Evolutionary conservation across 2,113 vertebrate species (phyloP).

Genomic region (Tricholaema leucomelas): DNA sequence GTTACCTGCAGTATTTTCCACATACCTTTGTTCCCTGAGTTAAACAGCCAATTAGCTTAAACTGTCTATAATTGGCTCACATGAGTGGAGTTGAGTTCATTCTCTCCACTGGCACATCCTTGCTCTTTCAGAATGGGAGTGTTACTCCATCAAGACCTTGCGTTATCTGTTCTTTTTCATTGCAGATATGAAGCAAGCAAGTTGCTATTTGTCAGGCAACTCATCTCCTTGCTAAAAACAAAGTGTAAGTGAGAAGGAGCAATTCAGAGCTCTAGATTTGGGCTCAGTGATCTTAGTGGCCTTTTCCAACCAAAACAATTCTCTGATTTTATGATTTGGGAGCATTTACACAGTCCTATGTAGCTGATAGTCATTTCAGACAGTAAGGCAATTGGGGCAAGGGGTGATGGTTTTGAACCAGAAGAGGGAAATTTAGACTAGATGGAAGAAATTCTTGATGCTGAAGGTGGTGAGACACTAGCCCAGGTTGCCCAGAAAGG

Average conservation of each 20-base stretch:
- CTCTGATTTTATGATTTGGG: not conserved
- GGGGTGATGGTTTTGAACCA: too few species aligned
- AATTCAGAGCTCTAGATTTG: not conserved
- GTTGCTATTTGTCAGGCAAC: not conserved
- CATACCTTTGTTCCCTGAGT: not conserved
- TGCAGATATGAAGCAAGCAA: not conserved
- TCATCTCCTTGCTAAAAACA: not conserved
- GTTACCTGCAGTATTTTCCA: not conserved
- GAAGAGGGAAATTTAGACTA: too few species aligned
- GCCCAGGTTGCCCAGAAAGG: too few species aligned
- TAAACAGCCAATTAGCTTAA: not conserved
- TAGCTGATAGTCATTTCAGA: conserved; percentile 31
- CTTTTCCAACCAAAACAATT: too few species aligned
- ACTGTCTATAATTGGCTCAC: not conserved
- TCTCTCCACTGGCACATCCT: not conserved
- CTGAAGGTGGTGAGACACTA: too few species aligned
- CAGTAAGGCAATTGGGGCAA: too few species aligned
- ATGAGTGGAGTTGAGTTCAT: not conserved
- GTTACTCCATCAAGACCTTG: not conserved
- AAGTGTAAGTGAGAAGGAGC: not conserved
- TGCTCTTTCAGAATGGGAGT: not conserved
- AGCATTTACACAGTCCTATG: not conserved
- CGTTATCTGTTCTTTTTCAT: not conserved
- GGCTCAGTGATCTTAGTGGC: too few species aligned
- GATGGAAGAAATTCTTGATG: too few species aligned